phyloP scores from a whole-genome alignment of 2,113 vertebrate genomes.

The Sander vitreus region DNA sequence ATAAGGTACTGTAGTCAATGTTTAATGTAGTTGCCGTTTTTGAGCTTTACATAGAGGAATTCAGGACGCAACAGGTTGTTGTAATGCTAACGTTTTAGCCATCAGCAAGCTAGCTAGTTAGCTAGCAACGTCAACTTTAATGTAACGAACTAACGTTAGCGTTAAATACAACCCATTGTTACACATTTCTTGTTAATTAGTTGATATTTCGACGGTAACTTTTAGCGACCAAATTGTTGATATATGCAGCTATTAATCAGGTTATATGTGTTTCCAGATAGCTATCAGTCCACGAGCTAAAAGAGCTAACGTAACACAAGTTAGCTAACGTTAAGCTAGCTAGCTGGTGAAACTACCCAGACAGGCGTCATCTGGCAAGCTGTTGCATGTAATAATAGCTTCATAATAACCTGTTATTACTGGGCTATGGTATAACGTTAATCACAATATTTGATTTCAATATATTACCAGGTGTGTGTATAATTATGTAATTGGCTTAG shows the following conservation, averaged over 20 bases:
- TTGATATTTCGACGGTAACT: neutral
- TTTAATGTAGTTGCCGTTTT: neutral
- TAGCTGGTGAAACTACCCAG: neutral
- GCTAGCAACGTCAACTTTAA: conserved; percentile 22
- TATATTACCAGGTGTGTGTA: neutral
- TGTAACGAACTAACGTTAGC: neutral
- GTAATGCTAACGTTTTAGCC: conserved; percentile 60
- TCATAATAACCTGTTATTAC: neutral
- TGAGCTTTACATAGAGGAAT: neutral
- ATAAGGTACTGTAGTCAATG: conserved; percentile 41
- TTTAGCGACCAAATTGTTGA: neutral
- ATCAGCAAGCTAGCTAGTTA: conserved; percentile 29
- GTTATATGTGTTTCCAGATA: neutral
- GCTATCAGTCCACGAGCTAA: neutral
- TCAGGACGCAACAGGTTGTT: conserved; percentile 69
- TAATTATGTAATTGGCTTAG: neutral
- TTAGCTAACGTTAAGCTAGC: neutral
- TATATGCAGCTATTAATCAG: neutral
- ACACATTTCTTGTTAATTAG: too few species aligned
- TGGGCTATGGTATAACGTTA: neutral
- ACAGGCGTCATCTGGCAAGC: neutral
- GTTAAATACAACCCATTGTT: neutral
- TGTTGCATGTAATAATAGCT: neutral
- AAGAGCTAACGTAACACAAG: neutral
- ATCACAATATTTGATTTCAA: neutral